Conservation (phyloP, 2,113 vertebrate genomes). For the Onychostruthus taczanowskii region DNA sequence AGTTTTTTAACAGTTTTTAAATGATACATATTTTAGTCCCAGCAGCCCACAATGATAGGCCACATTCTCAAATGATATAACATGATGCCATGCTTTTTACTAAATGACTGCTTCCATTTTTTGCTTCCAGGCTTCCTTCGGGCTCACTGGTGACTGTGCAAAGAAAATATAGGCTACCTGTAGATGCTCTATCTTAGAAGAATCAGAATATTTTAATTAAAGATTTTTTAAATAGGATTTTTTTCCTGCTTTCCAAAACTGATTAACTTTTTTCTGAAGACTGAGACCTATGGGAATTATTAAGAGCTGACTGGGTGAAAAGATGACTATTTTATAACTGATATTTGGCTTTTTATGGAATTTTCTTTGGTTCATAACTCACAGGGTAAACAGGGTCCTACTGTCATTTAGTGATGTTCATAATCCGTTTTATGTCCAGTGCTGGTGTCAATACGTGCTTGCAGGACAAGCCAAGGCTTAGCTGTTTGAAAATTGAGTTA, state of each 20-base stretch:
- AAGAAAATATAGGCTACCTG: conserved; percentile 50
- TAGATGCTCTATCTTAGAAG: conserved; percentile 25
- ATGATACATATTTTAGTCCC: conserved; percentile 62
- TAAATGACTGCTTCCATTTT: conserved; percentile 73
- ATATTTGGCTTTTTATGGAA: background rate
- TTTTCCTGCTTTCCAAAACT: background rate
- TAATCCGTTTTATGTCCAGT: background rate
- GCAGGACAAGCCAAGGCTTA: background rate
- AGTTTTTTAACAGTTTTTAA: conserved; percentile 69
- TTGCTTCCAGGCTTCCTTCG: conserved; percentile 48
- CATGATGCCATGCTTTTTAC: conserved; percentile 69
- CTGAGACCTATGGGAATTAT: background rate
- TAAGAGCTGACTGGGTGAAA: background rate
- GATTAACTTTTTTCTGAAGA: background rate
- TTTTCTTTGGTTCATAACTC: background rate
- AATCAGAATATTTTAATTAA: background rate
- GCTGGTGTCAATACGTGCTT: background rate
- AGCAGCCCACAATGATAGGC: conserved; percentile 68
- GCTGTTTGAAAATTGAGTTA: background rate
- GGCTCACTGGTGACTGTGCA: conserved; percentile 19
- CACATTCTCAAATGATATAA: conserved; percentile 72
- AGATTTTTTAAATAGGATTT: background rate
- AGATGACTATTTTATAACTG: background rate
- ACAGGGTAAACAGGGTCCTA: background rate
- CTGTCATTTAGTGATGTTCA: background rate